These are phyloP conservation scores for Gymnarchus niloticus DNA, from an alignment of 2,113 vertebrate genomes.

Conservation along the genomic window DNA sequence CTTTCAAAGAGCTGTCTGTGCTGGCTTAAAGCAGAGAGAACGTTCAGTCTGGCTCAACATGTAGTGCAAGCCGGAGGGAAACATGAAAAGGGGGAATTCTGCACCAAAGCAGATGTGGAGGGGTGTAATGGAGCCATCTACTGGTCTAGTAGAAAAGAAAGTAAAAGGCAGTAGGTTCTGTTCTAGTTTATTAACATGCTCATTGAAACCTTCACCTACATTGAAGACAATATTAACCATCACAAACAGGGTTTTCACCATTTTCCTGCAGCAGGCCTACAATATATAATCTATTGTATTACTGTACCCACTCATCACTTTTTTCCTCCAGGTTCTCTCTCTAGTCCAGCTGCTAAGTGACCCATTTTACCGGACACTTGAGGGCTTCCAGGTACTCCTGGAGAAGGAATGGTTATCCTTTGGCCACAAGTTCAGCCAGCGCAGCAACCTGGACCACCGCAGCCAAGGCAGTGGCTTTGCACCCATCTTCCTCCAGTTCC, in stretches of 20 bases:
- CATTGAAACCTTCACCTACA: background rate
- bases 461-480: constrained; percentile 88
- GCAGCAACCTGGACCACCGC: constrained; percentile 80
- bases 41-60: background rate
- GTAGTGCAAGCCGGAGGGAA: background rate
- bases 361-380: constrained; percentile 92
- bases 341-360: constrained; percentile 91
- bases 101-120: background rate
- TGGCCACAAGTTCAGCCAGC: constrained; percentile 93
- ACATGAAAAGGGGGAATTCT: background rate
- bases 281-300: background rate
- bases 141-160: background rate
- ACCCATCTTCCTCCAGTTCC: constrained; percentile 90
- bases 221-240: background rate
- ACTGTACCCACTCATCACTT: background rate
- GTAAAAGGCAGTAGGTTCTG: background rate
- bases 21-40: background rate
- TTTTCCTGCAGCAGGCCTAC: too few relatives aligned
- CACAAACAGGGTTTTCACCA: background rate
- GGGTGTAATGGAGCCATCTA: constrained; percentile 9
- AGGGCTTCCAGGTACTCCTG: constrained; percentile 89
- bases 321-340: constrained; percentile 74
- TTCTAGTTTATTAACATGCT: background rate
- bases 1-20: background rate
- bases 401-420: constrained; percentile 98